Evolutionary conservation across 1,140 invertebrate genomes (phyloP), one percentile per base, ranked within the genome.

Genomic region (Drosophila mauritiana): DNA sequence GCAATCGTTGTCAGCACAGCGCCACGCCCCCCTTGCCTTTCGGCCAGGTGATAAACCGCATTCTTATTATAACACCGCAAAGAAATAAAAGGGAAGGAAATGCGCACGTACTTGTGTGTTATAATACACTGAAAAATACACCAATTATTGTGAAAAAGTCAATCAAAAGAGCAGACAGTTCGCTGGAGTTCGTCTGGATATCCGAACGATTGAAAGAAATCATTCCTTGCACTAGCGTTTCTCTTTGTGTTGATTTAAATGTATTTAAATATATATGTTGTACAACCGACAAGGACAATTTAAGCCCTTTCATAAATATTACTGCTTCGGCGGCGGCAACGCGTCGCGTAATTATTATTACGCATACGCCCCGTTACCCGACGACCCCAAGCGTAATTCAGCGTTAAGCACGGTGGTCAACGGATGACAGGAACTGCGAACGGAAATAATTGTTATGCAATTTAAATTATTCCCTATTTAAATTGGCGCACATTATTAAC

Each of bases 301-400:
- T 75, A 80, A 73, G 63, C 54, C 53, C 45, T 84, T 69, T 80
- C 76, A 79, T 83, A 84, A 76, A 84, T 80, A 76, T 83, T 70
- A 46, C 59, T 68, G 75, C 62, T 62, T 57, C 59, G 55, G 54
- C 58, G 54, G 51, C 54, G 27, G 42, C 57, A 58, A 63, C 57
- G 72, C 61, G 48, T 39, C 64, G 59, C 74, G 73, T 88, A 78
- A 86, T 86, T 86, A 88, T 88, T 88, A 86, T 86, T 88, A 76
- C 82, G 82, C 68, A 88, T 88, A 82, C 83, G 83, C 82, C 64
- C 65, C 51, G 62, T 69, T 55, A 40, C 42, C 43, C 20, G 31
- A 11, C 48, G 31, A 52, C 17, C 34, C 40, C 43, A 49, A 68
- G 27, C 25, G 73, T 68, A 58, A 67, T 68, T 67, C 62, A 53